A percentile compares a stretch with the other conserved stretches of the same genome.
Conservation (phyloP, 1,140 invertebrate species). For the Callitettix versicolor region DNA sequence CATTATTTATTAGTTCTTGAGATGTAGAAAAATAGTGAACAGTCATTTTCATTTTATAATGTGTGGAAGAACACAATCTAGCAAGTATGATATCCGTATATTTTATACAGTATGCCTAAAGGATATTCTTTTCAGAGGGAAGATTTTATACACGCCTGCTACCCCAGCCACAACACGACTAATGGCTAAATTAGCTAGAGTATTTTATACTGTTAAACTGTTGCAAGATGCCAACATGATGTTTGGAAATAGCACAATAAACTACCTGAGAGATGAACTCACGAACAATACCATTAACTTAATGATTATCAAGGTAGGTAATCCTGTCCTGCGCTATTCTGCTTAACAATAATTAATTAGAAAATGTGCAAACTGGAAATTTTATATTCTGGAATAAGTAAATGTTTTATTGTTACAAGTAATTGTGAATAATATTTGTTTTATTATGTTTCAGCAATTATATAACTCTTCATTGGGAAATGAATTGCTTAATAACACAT, state of each 20-base stretch:
- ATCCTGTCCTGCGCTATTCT: too few species aligned
- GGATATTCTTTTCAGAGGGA: conserved; percentile 21
- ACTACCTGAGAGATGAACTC: neutral
- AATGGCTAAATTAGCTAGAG: conserved; percentile 21
- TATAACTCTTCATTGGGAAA: neutral
- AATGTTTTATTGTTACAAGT: too few species aligned
- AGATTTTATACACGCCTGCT: conserved; percentile 24
- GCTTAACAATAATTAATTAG: too few species aligned
- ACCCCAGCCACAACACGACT: conserved; percentile 19
- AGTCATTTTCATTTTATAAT: too few species aligned
- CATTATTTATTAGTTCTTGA: too few species aligned
- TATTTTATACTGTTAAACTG: conserved; percentile 15
- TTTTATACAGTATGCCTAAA: too few species aligned
- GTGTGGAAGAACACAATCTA: too few species aligned
- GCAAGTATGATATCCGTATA: too few species aligned
- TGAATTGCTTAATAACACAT: neutral
- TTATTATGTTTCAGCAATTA: conserved; percentile 8
- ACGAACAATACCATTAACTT: conserved; percentile 1
- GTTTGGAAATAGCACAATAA: neutral
- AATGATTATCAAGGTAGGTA: conserved; percentile 7
- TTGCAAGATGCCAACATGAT: neutral
- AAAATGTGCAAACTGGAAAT: too few species aligned
- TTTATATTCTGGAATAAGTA: too few species aligned
- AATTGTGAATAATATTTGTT: too few species aligned
- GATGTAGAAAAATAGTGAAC: too few species aligned